Percentiles rank a stretch among this genome's conserved stretches.
Evolutionary conservation across 2,797 vertebrate genomes (phyloP).

Genomic region (Lates japonicus): DNA sequence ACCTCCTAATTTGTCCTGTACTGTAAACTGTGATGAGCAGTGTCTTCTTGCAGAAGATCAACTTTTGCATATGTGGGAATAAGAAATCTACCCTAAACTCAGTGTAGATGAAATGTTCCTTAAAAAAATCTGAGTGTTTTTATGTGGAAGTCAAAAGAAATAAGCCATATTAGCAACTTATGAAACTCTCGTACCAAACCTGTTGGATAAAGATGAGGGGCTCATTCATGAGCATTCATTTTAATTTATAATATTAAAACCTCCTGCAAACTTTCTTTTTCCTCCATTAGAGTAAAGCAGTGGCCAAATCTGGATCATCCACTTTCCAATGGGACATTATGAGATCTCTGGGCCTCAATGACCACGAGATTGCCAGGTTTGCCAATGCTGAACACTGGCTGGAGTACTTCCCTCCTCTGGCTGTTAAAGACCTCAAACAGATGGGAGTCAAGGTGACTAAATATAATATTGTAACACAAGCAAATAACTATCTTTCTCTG

Average conservation of each 20-base stretch:
- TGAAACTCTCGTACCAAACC: background rate
- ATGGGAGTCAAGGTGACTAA: conserved; percentile 95
- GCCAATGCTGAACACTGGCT: conserved; percentile 96
- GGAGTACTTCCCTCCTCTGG: conserved; percentile 95
- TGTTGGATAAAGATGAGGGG: background rate
- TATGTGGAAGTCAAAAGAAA: too few relatives aligned
- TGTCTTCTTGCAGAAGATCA: too few relatives aligned
- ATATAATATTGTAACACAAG: background rate
- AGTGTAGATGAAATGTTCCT: background rate
- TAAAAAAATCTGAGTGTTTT: background rate
- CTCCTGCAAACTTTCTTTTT: background rate
- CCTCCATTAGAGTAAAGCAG: conserved; percentile 92
- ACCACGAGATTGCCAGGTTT: conserved; percentile 91
- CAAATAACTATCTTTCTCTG: background rate
- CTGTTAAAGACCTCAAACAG: conserved; percentile 92
- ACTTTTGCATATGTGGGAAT: too few relatives aligned
- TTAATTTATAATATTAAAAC: background rate
- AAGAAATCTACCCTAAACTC: background rate
- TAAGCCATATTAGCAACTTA: background rate
- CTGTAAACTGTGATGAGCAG: too few relatives aligned
- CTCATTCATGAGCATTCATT: background rate
- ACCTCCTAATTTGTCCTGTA: too few relatives aligned
- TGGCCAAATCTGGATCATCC: conserved; percentile 91
- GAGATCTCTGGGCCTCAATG: conserved; percentile 92
- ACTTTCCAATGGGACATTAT: conserved; percentile 98